A percentile compares a stretch with the other conserved stretches of the same genome.
Evolutionary conservation across 2,113 vertebrate species (phyloP).

Genomic region (Pristiophorus japonicus): DNA sequence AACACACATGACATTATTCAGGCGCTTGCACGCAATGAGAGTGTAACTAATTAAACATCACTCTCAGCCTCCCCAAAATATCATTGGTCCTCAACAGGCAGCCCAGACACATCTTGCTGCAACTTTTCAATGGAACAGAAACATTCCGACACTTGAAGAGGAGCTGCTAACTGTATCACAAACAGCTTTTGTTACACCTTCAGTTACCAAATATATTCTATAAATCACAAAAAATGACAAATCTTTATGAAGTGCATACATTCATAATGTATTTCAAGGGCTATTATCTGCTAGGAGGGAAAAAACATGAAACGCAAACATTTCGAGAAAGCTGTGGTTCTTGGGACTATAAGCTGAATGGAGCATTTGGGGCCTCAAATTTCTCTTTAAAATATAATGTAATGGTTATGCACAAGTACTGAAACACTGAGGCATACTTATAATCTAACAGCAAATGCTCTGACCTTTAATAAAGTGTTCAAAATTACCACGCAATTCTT

Average conservation of each 20-base stretch:
- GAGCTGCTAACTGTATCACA: background rate
- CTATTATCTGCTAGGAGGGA: background rate
- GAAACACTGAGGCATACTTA: background rate
- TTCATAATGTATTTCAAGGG: background rate
- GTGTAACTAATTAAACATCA: background rate
- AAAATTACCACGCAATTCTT: background rate
- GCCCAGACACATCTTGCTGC: background rate
- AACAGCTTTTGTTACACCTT: background rate
- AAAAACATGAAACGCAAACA: background rate
- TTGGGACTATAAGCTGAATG: background rate
- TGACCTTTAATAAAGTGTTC: background rate
- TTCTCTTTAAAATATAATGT: conserved; percentile 17
- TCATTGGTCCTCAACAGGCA: background rate
- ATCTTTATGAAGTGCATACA: background rate
- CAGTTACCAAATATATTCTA: background rate
- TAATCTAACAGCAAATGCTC: background rate
- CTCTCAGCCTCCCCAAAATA: background rate
- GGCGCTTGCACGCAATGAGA: background rate
- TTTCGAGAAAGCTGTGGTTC: conserved; percentile 28
- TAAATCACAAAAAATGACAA: background rate
- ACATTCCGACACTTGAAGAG: background rate
- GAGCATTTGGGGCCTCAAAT: background rate
- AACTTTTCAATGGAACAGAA: background rate
- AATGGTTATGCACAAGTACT: background rate
- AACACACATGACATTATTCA: background rate